These are phyloP conservation scores for Apostichopus japonicus DNA, from an alignment of 35 echinoderm and acorn worm genomes.

Conservation along the genomic window DNA sequence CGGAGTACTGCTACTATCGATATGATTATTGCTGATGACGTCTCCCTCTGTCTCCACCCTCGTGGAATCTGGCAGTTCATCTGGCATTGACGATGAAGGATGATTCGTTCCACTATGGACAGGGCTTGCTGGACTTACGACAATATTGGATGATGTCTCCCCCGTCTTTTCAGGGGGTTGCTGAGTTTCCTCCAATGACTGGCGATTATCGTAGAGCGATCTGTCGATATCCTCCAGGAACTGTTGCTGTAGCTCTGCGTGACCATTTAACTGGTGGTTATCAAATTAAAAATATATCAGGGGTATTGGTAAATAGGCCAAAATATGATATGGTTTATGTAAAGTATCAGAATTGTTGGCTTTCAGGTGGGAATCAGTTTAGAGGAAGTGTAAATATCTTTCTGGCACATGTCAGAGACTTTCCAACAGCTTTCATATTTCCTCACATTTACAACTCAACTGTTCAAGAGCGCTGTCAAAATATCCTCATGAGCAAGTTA, in stretches of 20 bases:
- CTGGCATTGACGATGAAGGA: not conserved
- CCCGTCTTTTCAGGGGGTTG: not conserved
- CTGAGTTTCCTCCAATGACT: not conserved
- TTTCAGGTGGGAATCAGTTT: too few species aligned
- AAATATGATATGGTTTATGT: too few species aligned
- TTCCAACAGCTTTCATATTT: too few species aligned
- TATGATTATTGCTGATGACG: conserved; percentile 16
- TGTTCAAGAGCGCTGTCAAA: too few species aligned
- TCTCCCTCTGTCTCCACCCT: not conserved
- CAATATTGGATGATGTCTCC: not conserved
- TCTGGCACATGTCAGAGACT: too few species aligned
- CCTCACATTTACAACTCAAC: too few species aligned
- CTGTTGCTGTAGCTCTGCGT: conserved; percentile 45
- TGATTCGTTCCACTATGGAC: not conserved
- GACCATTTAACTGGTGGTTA: conserved; percentile 30
- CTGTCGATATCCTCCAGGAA: conserved; percentile 45
- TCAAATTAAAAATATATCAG: not conserved
- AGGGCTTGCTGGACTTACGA: not conserved
- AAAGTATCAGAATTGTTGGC: too few species aligned
- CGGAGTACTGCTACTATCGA: not conserved
- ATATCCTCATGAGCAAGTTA: too few species aligned
- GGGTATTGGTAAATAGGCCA: too few species aligned
- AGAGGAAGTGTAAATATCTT: too few species aligned
- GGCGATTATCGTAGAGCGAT: conserved; percentile 26
- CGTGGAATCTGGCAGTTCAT: not conserved